Evolutionary conservation across 2,888 invertebrate species (phyloP).

Genomic region (Platycnemis pennipes): DNA sequence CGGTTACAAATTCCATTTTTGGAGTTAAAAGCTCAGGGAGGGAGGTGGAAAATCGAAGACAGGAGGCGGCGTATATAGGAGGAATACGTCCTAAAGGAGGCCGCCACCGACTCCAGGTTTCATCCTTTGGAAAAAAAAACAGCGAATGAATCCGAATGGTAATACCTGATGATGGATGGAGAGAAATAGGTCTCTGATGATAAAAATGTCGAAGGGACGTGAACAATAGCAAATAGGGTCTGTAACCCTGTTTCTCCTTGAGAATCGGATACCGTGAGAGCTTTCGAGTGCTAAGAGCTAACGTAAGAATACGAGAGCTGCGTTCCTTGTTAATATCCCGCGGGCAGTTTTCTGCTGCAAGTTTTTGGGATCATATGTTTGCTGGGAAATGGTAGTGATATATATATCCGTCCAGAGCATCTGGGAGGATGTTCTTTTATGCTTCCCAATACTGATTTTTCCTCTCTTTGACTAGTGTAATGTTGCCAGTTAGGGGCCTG

Average conservation of each 20-base stretch:
- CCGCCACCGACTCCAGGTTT: background rate
- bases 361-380: background rate
- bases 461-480: background rate
- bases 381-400: background rate
- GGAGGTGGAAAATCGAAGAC: background rate
- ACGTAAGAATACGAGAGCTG: background rate
- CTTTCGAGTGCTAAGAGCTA: background rate
- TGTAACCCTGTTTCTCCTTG: background rate
- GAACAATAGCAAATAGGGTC: background rate
- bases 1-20: conserved; percentile 61
- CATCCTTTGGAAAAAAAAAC: background rate
- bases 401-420: background rate
- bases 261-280: background rate
- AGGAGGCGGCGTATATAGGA: background rate
- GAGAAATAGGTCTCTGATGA: background rate
- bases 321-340: background rate
- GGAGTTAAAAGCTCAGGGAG: conserved; percentile 9
- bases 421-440: background rate
- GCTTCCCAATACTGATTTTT: background rate
- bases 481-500: background rate
- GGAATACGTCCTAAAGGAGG: background rate
- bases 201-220: background rate
- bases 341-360: background rate
- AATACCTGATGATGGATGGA: background rate
- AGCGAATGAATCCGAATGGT: background rate